Conservation (phyloP, 2,888 invertebrate species). For the Tachina lurida region DNA sequence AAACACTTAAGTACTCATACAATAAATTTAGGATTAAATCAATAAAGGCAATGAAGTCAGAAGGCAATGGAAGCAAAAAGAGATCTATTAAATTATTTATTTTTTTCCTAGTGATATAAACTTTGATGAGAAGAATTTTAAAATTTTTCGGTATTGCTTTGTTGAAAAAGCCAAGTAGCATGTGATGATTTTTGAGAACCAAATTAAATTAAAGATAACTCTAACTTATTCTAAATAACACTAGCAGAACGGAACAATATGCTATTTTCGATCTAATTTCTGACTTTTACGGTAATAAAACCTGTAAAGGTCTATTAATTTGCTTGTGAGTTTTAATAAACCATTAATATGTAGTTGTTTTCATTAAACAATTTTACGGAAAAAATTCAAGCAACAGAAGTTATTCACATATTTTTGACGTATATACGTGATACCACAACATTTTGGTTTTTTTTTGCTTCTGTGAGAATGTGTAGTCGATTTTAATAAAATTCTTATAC, state of each 20-base stretch:
- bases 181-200: too few relatives aligned
- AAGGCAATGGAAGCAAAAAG: too few relatives aligned
- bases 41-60: too few relatives aligned
- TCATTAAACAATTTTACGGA: constrained; percentile 17
- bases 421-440: constrained; percentile 48
- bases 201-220: too few relatives aligned
- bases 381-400: constrained; percentile 55
- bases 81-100: too few relatives aligned
- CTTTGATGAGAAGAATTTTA: too few relatives aligned
- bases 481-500: constrained; percentile 59
- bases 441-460: constrained; percentile 42
- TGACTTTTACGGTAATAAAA: constrained; percentile 6
- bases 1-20: neutral
- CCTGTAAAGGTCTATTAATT: constrained; percentile 30
- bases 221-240: too few relatives aligned
- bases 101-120: too few relatives aligned
- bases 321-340: constrained; percentile 37
- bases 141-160: too few relatives aligned
- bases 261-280: neutral
- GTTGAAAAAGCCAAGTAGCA: too few relatives aligned
- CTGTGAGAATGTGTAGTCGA: constrained; percentile 45
- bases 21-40: too few relatives aligned
- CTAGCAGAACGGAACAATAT: too few relatives aligned
- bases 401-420: constrained; percentile 60
- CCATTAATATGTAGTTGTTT: neutral